These are phyloP conservation scores for Oscheius sp. DNA, from an alignment of 2,888 invertebrate species.

Conservation along the genomic window DNA sequence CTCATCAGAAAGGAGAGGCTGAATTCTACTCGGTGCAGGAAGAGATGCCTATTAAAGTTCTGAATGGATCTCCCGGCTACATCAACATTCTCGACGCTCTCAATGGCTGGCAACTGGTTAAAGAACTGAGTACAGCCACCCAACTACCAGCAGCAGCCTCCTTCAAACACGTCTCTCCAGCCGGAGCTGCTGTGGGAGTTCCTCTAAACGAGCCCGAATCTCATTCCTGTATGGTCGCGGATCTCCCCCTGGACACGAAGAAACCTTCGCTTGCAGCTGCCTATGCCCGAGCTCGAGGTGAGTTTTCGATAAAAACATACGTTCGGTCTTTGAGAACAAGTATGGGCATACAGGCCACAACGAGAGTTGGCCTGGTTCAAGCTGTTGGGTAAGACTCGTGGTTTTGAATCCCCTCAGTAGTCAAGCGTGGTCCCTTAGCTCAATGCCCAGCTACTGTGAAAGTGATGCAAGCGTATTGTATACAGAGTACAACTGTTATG, in stretches of 20 bases:
- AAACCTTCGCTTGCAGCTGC: constrained; percentile 83
- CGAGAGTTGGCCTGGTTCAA: constrained; percentile 25
- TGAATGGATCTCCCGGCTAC: constrained; percentile 95
- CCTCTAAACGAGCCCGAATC: constrained; percentile 84
- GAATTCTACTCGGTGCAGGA: constrained; percentile 67
- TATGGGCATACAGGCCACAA: constrained; percentile 30
- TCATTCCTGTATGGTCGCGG: constrained; percentile 91
- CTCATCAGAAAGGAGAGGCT: constrained; percentile 82
- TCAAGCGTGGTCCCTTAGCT: constrained; percentile 7
- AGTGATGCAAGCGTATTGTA: background rate
- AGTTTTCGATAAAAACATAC: background rate
- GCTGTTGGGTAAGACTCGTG: constrained; percentile 29
- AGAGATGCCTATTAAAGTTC: constrained; percentile 85
- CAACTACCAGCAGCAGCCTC: constrained; percentile 88
- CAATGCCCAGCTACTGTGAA: background rate
- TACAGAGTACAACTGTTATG: background rate
- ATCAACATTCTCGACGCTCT: constrained; percentile 97
- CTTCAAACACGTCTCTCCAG: constrained; percentile 98
- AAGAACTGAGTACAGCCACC: constrained; percentile 85
- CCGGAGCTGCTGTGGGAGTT: constrained; percentile 89
- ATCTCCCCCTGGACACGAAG: constrained; percentile 78
- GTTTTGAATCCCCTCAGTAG: constrained; percentile 5
- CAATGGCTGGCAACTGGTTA: constrained; percentile 95
- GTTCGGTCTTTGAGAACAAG: constrained; percentile 35
- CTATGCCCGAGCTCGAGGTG: constrained; percentile 90